Evolutionary conservation across 2,888 invertebrate genomes (phyloP), one percentile per base, ranked within the genome.

Genomic region (Strigamia crassipes): DNA sequence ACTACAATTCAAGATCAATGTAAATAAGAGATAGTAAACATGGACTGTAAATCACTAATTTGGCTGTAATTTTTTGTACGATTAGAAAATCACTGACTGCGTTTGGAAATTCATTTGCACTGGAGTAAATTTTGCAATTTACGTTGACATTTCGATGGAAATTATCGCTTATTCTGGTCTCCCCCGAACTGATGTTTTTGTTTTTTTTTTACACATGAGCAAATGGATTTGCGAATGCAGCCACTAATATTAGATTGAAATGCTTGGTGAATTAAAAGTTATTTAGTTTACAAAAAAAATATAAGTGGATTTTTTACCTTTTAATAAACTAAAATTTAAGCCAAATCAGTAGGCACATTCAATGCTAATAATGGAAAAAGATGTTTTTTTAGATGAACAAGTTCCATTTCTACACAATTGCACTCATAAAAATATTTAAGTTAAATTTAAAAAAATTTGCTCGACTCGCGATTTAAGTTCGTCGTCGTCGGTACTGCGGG

Each of bases 1-100:
- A n/a, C 79, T 77, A 77, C 34, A 77, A 34, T 77, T 34, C 34
- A 77, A 77, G 77, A 77, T 34, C 77, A 77, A 34, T 77, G 77
- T 77, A 77, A 77, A 77, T 34, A 77, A 77, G 34, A 77, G 34
- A 77, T 34, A 31, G 34, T 34, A 31, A 77, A 77, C 77, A 31
- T 77, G 34, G 31, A 77, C 77, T 77, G 77, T 34, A 77, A 31
- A 77, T 31, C 77, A 31, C 34, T 77, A 31, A 77, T 77, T 77
- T 31, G 31, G 34, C 31, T 31, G 77, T 34, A 77, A 34, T 34
- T 31, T 34, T 31, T 31, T 77, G 31, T 77, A 34, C 31, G 34
- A 77, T 23, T 77, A 13, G 15, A 23, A 23, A 77, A 34, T 4
- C 77, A 77, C 13, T 13, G 8, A 5, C 27, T 27, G 15, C 21